Base-by-base conservation (phyloP, 1,140 invertebrate species). In the Drosophila pachea region DNA sequence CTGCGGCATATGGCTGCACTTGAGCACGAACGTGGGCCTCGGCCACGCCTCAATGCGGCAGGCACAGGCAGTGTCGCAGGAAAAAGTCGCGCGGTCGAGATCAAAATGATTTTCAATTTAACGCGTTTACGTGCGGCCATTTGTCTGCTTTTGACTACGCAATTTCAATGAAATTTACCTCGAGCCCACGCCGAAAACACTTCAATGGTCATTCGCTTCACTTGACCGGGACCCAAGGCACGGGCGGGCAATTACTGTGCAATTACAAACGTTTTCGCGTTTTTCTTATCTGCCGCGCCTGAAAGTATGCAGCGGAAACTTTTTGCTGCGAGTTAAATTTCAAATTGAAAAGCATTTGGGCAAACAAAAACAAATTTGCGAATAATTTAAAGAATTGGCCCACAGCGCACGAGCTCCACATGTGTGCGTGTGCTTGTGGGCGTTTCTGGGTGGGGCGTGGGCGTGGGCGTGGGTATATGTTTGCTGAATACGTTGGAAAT, bases 101-200 rank as follows among this genome's bases (percentile, higher is more conserved):
- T 87, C 76, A 87, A 87, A 87, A 79, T 87, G 84, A 87, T 87
- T 87, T 87, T 87, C 84, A 87, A 87, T 87, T 87, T 77, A 87
- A 87, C 76, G 84, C 73, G 66, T 72, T 87, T 83, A 79, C 83
- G 78, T 87, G 84, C 73, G 71, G 71, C 79, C 73, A 84, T 84
- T 79, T 84, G 79, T 84, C 79, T 79, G 42, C 36, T 38, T 42
- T 52, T 69, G 54, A 16, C 50, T 52, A 53, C 40, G 55, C 53
- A 60, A 65, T 74, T 77, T 74, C 73, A 67, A 64, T 68, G 68
- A 52, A 54, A 73, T 72, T 56, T 72, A 67, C 62, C 48, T 55
- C 49, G 61, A 42, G 32, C 38, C 54, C 62, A 58, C 54, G 48
- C 49, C 42, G 60, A 47, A 56, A 53, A 55, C 35, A 63, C 42